These are phyloP conservation scores for Blera fallax DNA, from an alignment of 2,888 invertebrate species.

Conservation along the genomic window DNA sequence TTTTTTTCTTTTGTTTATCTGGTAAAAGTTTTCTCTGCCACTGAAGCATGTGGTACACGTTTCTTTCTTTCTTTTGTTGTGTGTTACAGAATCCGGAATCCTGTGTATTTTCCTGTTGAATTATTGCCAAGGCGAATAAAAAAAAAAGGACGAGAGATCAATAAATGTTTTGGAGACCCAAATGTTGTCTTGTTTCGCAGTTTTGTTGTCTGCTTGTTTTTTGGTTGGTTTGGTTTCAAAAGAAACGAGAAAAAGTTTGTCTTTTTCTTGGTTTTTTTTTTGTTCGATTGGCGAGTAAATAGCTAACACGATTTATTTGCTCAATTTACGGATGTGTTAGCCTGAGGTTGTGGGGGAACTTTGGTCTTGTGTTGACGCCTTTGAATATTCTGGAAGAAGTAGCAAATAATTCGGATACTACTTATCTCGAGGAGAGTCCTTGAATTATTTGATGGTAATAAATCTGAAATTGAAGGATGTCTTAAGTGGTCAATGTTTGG, in stretches of 20 bases:
- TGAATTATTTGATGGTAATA: conserved; percentile 42
- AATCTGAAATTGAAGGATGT: conserved; percentile 36
- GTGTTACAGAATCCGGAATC: neutral
- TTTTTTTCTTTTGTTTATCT: conserved; percentile 4
- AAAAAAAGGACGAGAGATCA: conserved; percentile 31
- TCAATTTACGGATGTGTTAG: conserved; percentile 51
- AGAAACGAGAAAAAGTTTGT: conserved; percentile 29
- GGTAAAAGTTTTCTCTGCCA: conserved; percentile 15
- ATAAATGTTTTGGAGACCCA: conserved; percentile 35
- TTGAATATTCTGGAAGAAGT: neutral
- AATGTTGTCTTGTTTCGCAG: conserved; percentile 36
- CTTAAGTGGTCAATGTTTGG: conserved; percentile 34
- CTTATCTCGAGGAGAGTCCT: conserved; percentile 14
- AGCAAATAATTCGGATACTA: neutral
- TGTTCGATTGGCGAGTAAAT: conserved; percentile 43
- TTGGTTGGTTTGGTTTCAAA: neutral
- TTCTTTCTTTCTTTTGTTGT: conserved; percentile 4
- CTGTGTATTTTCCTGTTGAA: conserved; percentile 56
- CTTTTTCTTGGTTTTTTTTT: neutral
- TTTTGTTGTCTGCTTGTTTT: conserved; percentile 16
- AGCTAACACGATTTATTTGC: conserved; percentile 61
- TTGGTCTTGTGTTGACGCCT: conserved; percentile 26
- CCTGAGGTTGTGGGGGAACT: conserved; percentile 16
- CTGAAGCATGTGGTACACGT: conserved; percentile 8
- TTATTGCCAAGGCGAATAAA: conserved; percentile 32